These are phyloP conservation scores for Epirrhoe alternata DNA, from an alignment of 2,888 invertebrate genomes.

Conservation along the genomic window DNA sequence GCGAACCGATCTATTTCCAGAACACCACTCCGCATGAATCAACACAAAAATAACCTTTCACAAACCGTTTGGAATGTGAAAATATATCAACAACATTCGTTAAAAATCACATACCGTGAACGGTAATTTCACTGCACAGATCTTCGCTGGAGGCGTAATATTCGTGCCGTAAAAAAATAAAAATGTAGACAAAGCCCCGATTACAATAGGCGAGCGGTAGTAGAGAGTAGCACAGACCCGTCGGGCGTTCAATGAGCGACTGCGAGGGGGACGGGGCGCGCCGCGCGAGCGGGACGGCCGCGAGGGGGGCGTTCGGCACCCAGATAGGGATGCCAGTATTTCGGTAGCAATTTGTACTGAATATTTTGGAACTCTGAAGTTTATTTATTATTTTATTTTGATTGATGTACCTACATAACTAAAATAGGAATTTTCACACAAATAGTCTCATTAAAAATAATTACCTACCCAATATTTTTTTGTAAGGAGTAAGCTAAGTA, in stretches of 20 bases:
- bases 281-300: conserved; percentile 39
- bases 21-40: conserved; percentile 83
- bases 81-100: conserved; percentile 69
- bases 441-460: too few species aligned
- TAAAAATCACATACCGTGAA: conserved; percentile 79
- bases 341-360: conserved; percentile 23
- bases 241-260: conserved; percentile 78
- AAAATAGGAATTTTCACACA: neutral
- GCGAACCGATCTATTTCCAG: conserved; percentile 82
- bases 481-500: too few species aligned
- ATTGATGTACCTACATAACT: neutral
- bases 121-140: conserved; percentile 79
- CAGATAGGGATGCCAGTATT: conserved; percentile 52
- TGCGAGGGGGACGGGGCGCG: conserved; percentile 58
- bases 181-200: conserved; percentile 76
- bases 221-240: conserved; percentile 68
- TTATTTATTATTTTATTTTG: too few species aligned
- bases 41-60: conserved; percentile 85
- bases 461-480: too few species aligned
- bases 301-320: conserved; percentile 47
- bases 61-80: conserved; percentile 75
- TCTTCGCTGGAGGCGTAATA: conserved; percentile 67
- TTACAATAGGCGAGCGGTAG: conserved; percentile 63
- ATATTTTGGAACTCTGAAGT: neutral
- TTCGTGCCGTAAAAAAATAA: conserved; percentile 67